Conservation (phyloP, 2,797 vertebrate species). For the Garrulus glandarius region DNA sequence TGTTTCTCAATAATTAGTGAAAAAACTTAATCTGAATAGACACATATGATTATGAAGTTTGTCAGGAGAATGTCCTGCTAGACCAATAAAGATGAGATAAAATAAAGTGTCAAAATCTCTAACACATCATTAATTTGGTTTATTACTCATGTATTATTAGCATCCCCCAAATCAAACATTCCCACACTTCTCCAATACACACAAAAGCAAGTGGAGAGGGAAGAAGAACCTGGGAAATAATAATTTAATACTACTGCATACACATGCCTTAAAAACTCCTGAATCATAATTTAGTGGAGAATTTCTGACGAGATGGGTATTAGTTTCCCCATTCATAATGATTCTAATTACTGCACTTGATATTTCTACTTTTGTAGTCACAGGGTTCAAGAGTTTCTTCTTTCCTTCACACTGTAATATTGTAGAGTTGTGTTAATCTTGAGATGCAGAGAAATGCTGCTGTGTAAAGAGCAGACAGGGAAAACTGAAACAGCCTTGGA, state of each 20-base stretch:
- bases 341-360: not conserved
- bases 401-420: not conserved
- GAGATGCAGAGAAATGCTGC: not conserved
- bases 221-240: not conserved
- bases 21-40: not conserved
- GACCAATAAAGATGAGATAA: not conserved
- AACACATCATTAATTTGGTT: not conserved
- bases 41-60: not conserved
- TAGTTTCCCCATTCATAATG: not conserved
- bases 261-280: not conserved
- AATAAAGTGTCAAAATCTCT: not conserved
- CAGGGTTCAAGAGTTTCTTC: not conserved
- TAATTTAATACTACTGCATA: rapidly evolving
- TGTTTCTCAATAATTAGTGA: not conserved
- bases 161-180: not conserved
- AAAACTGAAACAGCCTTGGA: not conserved
- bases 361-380: not conserved
- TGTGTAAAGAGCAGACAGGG: not conserved
- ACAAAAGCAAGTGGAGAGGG: not conserved
- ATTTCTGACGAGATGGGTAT: not conserved
- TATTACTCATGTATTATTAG: not conserved
- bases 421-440: not conserved
- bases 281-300: not conserved
- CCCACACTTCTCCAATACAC: not conserved
- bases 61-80: not conserved